Base-by-base conservation (phyloP, 64 coral and sea anemone species). In the Pachyseris speciosa region DNA sequence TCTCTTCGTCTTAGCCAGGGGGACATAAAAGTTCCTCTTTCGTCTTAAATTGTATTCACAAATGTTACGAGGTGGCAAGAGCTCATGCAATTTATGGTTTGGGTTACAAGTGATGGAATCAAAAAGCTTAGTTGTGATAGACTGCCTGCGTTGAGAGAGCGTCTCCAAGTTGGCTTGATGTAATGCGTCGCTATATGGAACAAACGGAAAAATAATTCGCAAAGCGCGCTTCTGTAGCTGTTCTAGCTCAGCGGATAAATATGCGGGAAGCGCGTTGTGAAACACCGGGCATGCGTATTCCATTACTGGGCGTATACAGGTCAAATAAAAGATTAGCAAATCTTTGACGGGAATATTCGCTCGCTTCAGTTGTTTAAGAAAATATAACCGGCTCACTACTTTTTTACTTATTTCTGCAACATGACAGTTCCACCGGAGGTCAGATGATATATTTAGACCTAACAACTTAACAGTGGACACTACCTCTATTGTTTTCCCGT, bases 261-360 rank as follows among this genome's bases (percentile, higher is more conserved):
- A 80, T 80, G 47, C 27, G 26, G 76, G 76, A 32, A 80, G 76
- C 47, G 47, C 27, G 15, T 80, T 32, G 47, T 80, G 76, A 60
- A 80, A 80, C 76, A 80, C 76, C 76, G 76, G 76, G 55, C 76
- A 80, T 80, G 76, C 48, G 76, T 80, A 30, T 80, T 80, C 76
- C 47, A 24, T 55, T 60, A 80, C 76, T 55, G 76, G 76, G 47
- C 76, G 47, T 31, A 80, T 80, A 60, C 76, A 80, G 19, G 76
- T 80, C 55, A 31, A 53, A 47, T 80, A 80, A 80, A 80, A 80
- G 55, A 80, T 52, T 31, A 80, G 76, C 33, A 80, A 47, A 52
- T 80, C 76, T 60, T 80, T 80, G 32, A 27, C 44, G 47, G 47
- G 47, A 80, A 80, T 80, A 38, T 80, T 60, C 28, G 45, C 76